Percentiles rank a stretch among this genome's conserved stretches.
These are phyloP conservation scores for Notospermus geniculatus DNA, from an alignment of 1,140 invertebrate species.

Conservation along the genomic window DNA sequence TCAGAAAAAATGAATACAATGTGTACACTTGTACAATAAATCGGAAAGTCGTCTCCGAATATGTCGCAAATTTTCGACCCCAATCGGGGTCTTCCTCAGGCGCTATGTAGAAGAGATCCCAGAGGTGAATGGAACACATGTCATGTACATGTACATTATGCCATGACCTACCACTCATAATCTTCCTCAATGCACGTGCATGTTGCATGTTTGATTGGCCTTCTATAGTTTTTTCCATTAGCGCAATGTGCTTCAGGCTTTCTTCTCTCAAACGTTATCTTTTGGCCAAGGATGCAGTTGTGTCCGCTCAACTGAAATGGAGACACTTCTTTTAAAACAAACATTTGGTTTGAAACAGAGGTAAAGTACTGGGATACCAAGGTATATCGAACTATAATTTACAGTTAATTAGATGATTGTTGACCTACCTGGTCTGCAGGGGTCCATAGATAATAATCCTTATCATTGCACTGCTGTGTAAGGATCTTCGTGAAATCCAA, in stretches of 20 bases:
- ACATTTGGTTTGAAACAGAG: too few relatives aligned
- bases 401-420: too few relatives aligned
- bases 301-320: slow-evolving; percentile 15
- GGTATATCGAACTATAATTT: too few relatives aligned
- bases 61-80: too few relatives aligned
- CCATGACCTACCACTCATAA: slow-evolving; percentile 79
- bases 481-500: slow-evolving; percentile 68
- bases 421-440: slow-evolving; percentile 29
- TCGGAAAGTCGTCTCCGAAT: too few relatives aligned
- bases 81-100: too few relatives aligned
- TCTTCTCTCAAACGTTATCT: slow-evolving; percentile 72
- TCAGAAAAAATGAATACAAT: too few relatives aligned
- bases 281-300: slow-evolving; percentile 73
- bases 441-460: slow-evolving; percentile 32
- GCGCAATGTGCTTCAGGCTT: slow-evolving; percentile 73
- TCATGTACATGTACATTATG: too few relatives aligned
- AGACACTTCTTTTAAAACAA: slow-evolving; percentile 20
- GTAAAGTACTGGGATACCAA: too few relatives aligned
- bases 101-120: too few relatives aligned
- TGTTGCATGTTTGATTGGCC: slow-evolving; percentile 65
- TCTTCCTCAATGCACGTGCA: slow-evolving; percentile 77
- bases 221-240: slow-evolving; percentile 72
- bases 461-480: slow-evolving; percentile 55
- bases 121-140: too few relatives aligned
- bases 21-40: too few relatives aligned